These are phyloP conservation scores for Thaumetopoea pityocampa DNA, from an alignment of 1,140 invertebrate genomes.

Conservation along the genomic window DNA sequence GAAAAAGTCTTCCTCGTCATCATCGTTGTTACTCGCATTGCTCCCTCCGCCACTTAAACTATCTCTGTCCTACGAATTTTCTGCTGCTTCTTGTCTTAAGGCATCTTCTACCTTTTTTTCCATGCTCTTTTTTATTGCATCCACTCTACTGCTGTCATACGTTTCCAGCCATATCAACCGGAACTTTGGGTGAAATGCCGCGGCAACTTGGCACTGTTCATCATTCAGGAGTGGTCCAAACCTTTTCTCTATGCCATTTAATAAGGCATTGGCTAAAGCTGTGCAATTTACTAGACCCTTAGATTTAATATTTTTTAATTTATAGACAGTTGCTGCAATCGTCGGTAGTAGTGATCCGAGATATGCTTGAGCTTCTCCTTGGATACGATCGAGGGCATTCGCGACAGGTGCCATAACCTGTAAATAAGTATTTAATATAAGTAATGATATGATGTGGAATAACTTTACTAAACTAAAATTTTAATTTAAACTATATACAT, in stretches of 20 bases:
- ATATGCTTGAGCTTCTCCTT: conserved; percentile 24
- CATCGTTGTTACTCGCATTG: no score
- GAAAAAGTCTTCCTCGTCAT: no score
- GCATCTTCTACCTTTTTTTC: conserved; percentile 29
- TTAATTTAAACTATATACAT: conserved; percentile 4
- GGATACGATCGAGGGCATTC: conserved; percentile 4
- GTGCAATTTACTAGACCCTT: conserved; percentile 23
- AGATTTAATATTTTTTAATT: conserved; percentile 29
- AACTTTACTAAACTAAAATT: conserved; percentile 6
- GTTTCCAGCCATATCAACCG: conserved; percentile 23
- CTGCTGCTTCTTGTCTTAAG: conserved; percentile 24
- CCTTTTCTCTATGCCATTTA: conserved; percentile 25
- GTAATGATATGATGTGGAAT: conserved; percentile 8
- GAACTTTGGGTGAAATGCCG: conserved; percentile 23
- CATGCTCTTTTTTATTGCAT: conserved; percentile 23
- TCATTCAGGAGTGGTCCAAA: conserved; percentile 20
- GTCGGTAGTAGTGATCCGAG: conserved; percentile 19
- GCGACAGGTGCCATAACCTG: conserved; percentile 8
- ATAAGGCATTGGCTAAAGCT: conserved; percentile 25
- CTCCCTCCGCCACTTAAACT: conserved; percentile 24
- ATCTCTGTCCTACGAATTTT: conserved; percentile 28
- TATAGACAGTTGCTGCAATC: conserved; percentile 22
- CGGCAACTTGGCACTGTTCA: conserved; percentile 22
- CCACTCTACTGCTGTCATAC: conserved; percentile 29
- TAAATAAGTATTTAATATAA: conserved; percentile 11